Percentiles rank a stretch among this genome's conserved stretches.
Evolutionary conservation across 2,888 invertebrate species (phyloP).

Genomic region (Keiferia lycopersicella): DNA sequence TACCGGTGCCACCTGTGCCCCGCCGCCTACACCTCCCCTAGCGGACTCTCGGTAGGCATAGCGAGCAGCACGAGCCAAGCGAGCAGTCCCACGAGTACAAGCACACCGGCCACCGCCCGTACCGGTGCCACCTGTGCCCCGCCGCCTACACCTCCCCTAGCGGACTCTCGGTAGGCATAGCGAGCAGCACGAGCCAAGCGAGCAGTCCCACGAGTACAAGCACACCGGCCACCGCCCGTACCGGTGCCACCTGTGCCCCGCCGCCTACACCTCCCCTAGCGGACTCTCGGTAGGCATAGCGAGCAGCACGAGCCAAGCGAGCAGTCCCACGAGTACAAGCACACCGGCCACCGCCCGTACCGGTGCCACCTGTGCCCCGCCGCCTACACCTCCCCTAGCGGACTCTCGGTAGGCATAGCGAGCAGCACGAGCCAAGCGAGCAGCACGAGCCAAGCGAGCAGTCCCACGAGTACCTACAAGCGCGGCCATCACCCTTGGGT

Average conservation of each 20-base stretch:
- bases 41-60: slow-evolving; percentile 50
- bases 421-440: no score
- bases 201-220: no score
- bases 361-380: slow-evolving; percentile 49
- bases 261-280: slow-evolving; percentile 36
- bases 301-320: no score
- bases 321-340: no score
- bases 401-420: slow-evolving; percentile 53
- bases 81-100: slow-evolving; percentile 50
- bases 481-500: background rate
- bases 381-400: slow-evolving; percentile 39
- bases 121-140: slow-evolving; percentile 48
- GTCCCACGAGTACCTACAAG: background rate
- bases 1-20: slow-evolving; percentile 48
- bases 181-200: no score
- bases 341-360: background rate
- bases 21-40: slow-evolving; percentile 35
- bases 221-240: background rate
- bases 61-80: no score
- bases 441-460: no score
- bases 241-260: slow-evolving; percentile 49
- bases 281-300: slow-evolving; percentile 54
- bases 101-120: slow-evolving; percentile 60
- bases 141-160: slow-evolving; percentile 37
- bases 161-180: slow-evolving; percentile 49